These are phyloP conservation scores for Drosophila testacea DNA, from an alignment of 2,888 invertebrate species.

Conservation along the genomic window DNA sequence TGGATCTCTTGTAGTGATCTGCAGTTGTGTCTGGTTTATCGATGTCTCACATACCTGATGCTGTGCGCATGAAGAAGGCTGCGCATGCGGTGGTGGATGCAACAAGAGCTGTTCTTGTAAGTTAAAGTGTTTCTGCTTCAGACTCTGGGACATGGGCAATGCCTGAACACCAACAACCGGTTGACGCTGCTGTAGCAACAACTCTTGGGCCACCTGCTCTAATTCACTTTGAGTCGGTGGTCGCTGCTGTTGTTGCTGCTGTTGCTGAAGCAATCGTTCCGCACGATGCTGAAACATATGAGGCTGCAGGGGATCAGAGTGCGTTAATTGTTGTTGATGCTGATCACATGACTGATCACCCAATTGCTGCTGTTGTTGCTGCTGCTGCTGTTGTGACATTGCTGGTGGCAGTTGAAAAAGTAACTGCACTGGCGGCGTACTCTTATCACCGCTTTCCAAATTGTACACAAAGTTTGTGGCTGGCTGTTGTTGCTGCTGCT, in stretches of 20 bases:
- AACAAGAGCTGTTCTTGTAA: slow-evolving; percentile 76
- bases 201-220: slow-evolving; percentile 83
- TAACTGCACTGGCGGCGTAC: slow-evolving; percentile 84
- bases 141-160: slow-evolving; percentile 64
- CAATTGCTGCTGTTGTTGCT: slow-evolving; percentile 58
- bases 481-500: slow-evolving; percentile 74
- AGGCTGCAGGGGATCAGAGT: slow-evolving; percentile 71
- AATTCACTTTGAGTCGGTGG: slow-evolving; percentile 76
- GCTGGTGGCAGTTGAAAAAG: slow-evolving; percentile 84
- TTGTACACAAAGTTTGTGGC: slow-evolving; percentile 85
- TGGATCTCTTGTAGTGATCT: not conserved
- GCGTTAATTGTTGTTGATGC: slow-evolving; percentile 64
- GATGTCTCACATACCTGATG: slow-evolving; percentile 69
- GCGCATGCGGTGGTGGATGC: slow-evolving; percentile 82
- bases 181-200: slow-evolving; percentile 82
- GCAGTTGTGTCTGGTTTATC: no score
- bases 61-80: slow-evolving; percentile 76
- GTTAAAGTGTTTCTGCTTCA: slow-evolving; percentile 80
- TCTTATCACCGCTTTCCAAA: slow-evolving; percentile 84
- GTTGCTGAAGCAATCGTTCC: slow-evolving; percentile 74
- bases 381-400: slow-evolving; percentile 70
- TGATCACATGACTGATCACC: slow-evolving; percentile 55
- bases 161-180: slow-evolving; percentile 71
- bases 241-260: slow-evolving; percentile 77
- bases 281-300: slow-evolving; percentile 79